Evolutionary conservation across 2,113 vertebrate species (phyloP).

Genomic region (Alces alces): DNA sequence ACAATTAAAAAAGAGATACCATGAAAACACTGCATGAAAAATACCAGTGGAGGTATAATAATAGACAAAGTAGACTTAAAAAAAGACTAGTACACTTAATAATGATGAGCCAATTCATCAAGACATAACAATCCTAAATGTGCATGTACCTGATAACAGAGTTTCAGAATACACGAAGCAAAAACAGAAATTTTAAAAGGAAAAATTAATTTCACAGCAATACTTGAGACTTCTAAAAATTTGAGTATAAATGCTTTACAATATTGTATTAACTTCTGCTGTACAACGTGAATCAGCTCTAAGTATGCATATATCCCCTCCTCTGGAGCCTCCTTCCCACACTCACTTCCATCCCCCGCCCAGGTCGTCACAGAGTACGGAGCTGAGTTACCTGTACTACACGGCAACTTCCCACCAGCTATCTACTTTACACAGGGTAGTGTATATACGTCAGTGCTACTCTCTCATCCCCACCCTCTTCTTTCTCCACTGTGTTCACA

Average conservation of each 20-base stretch:
- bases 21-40: not conserved
- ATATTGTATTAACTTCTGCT: not conserved
- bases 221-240: not conserved
- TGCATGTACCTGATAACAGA: not conserved
- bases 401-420: not conserved
- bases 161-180: slow-evolving; percentile 1
- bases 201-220: not conserved
- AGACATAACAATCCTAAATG: not conserved
- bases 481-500: not conserved
- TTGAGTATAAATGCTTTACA: not conserved
- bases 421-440: not conserved
- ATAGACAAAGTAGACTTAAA: not conserved
- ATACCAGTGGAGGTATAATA: not conserved
- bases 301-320: not conserved
- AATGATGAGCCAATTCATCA: slow-evolving; percentile 9
- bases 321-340: not conserved
- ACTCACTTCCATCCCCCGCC: not conserved
- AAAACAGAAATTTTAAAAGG: slow-evolving; percentile 7
- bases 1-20: not conserved
- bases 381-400: not conserved
- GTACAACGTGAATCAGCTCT: not conserved
- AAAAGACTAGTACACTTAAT: slow-evolving; percentile 12
- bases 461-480: not conserved
- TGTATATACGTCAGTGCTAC: not conserved
- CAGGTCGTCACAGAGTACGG: not conserved